These are phyloP conservation scores for Gymnarchus niloticus DNA, from an alignment of 2,113 vertebrate genomes.

Conservation along the genomic window DNA sequence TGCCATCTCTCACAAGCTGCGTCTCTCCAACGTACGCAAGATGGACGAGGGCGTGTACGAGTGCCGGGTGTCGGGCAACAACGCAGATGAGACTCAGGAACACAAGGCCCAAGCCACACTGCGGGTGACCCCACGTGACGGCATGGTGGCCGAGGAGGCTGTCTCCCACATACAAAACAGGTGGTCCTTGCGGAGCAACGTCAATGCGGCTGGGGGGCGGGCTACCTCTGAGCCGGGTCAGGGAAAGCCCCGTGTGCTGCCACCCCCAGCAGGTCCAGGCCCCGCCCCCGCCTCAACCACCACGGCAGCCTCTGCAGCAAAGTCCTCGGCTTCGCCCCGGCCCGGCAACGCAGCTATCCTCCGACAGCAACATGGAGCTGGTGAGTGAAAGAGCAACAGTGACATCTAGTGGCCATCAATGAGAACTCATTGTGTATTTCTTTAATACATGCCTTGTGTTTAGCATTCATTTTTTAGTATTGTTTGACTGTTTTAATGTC, in stretches of 20 bases:
- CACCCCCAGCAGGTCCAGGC: constrained; percentile 46
- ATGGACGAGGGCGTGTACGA: constrained; percentile 86
- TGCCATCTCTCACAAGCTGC: constrained; percentile 87
- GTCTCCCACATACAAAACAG: constrained; percentile 87
- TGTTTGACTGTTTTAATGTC: neutral
- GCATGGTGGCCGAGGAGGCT: constrained; percentile 84
- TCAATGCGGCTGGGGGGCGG: constrained; percentile 47
- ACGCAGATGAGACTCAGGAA: constrained; percentile 80
- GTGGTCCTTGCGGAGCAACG: constrained; percentile 66
- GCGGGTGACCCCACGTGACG: constrained; percentile 67
- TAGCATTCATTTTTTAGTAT: constrained; percentile 24
- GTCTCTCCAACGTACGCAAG: constrained; percentile 77
- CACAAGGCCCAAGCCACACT: constrained; percentile 79
- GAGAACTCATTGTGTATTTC: neutral
- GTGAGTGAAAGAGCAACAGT: constrained; percentile 62
- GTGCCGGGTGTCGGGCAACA: constrained; percentile 85
- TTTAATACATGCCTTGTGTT: constrained; percentile 13
- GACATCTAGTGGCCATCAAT: constrained; percentile 42
- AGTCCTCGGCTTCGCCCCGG: constrained; percentile 68
- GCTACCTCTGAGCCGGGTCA: constrained; percentile 59
- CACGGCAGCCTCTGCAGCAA: constrained; percentile 51
- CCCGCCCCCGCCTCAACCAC: constrained; percentile 49
- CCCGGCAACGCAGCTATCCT: constrained; percentile 66
- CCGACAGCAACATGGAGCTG: constrained; percentile 71
- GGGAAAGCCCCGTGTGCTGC: constrained; percentile 53